phyloP scores from a whole-genome alignment of 2,888 invertebrate genomes.

The Macrophya annulata region DNA sequence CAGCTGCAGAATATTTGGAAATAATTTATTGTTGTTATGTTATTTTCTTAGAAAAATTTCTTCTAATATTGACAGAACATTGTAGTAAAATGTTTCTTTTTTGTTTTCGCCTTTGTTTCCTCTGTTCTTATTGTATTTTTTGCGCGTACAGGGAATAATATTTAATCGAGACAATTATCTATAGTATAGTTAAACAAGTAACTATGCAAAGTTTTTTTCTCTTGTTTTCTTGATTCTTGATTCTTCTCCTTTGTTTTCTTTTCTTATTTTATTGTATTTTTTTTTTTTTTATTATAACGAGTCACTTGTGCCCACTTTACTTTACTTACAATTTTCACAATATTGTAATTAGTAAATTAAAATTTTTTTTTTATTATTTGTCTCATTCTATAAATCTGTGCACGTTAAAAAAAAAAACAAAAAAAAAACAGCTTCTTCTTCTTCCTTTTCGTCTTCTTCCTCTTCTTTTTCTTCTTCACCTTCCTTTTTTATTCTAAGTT shows the following conservation, averaged over 20 bases:
- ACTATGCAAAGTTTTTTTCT: not conserved
- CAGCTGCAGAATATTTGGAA: not conserved
- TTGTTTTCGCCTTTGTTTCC: not conserved
- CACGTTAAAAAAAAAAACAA: not conserved
- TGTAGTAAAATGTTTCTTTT: not conserved
- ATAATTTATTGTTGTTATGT: not conserved
- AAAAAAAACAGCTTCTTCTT: not conserved
- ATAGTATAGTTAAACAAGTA: not conserved
- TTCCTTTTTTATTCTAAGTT: not conserved
- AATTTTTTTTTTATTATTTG: not conserved
- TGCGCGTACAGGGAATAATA: not conserved
- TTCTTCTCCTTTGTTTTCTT: too few species aligned
- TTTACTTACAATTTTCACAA: not conserved
- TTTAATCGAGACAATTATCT: not conserved
- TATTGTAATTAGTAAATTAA: not conserved
- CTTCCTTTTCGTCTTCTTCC: too few species aligned
- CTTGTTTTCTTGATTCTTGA: too few species aligned
- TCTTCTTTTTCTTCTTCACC: not conserved
- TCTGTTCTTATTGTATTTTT: too few species aligned
- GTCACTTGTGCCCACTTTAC: constrained; percentile 32
- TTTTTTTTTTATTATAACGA: not conserved
- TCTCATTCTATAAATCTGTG: not conserved
- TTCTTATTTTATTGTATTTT: too few species aligned
- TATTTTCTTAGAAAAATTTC: not conserved
- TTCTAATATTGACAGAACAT: not conserved